Base-by-base conservation (phyloP, 2,888 invertebrate genomes). In the Volucella bombylans region DNA sequence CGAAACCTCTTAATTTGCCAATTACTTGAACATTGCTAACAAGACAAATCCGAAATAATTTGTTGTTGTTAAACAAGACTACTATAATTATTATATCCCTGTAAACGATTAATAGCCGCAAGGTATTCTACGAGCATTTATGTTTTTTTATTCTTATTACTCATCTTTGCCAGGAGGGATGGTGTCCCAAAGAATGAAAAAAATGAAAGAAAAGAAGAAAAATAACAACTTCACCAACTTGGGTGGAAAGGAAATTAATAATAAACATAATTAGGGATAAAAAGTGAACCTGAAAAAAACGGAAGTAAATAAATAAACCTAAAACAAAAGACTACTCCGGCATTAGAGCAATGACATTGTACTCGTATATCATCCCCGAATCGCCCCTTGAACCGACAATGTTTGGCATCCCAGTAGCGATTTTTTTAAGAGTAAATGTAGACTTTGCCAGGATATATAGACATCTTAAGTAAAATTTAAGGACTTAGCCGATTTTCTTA, bases 231-330 rank as follows among this genome's bases (percentile, higher is more conserved):
- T 52, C 14, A 43, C 55, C n/a, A 4, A 55, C 14, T 59, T 23
- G 15, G 18, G 64, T 52, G 43, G 59, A 65, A 57, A 38, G n/a
- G 18, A 72, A 79, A 72, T 79, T 39, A 79, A 79, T 79, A 67
- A 79, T 79, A 79, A 72, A 65, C 65, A 71, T 67, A 79, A 79
- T 79, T 79, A 72, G 79, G 72, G 72, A 49, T 65, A 55, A 71
- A 69, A 55, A 54, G 39, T 38, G 50, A 49, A 55, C 11, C 64
- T 47, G 39, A 15, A 55, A 41, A 41, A 41, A 74, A 38, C 23
- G 31, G 31, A 31, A 6, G 6, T 31, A 31, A 31, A 31, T 31
- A 31, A 52, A 52, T 41, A 50, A 52, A 47, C 15, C 12, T 55
- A 39, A 55, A 45, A 61, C 50, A 76, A 65, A 71, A 11, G n/a